Base-by-base conservation (phyloP, 2,797 vertebrate species). In the Gadopsis bispinosus region DNA sequence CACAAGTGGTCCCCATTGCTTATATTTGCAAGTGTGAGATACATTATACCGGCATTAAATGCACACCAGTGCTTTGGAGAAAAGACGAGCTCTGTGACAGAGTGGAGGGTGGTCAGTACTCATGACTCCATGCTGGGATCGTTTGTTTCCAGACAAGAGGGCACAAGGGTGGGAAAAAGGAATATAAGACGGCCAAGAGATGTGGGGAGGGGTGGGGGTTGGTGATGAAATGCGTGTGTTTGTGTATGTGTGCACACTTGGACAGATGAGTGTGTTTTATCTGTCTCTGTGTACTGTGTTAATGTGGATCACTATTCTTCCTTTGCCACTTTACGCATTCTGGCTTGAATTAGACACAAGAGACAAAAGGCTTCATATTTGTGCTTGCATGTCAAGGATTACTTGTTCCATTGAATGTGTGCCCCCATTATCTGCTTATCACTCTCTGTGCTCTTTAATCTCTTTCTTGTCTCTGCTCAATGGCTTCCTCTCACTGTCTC, bases 391-490 rank as follows among this genome's bases (percentile, higher is more conserved):
- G 87, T 95, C 95, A 94, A 96, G 97, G 97, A 97, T 97, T 97
- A 97, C 84, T 91, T 96, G 94, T 95, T 95, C 95, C 81, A 93
- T 93, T 95, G 95, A 96, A 96, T 96, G 94, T 87, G 91, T 90
- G 94, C 92, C 95, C 94, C 96, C 94, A 94, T 96, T 97, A 96
- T 97, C 93, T 86, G 94, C 94, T 97, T 96, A 97, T 97, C 96
- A 95, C 95, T 95, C 95, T 95, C 95, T 94, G 95, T 87, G 93
- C 95, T 97, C 87, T 96, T 96, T 97, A 97, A 97, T 97, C 97
- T 97, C 96, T 95, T 96, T 93, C 96, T 96, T 96, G 95, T 95
- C 91, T 92, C 93, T 89, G 84, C 95, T 97, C 95, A 95, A 94
- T 95, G 93, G 95, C 94, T 95, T 96, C 96, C 95, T 96, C 95